Evolutionary conservation across 2,888 invertebrate species (phyloP).

Genomic region (Heliconius sara): DNA sequence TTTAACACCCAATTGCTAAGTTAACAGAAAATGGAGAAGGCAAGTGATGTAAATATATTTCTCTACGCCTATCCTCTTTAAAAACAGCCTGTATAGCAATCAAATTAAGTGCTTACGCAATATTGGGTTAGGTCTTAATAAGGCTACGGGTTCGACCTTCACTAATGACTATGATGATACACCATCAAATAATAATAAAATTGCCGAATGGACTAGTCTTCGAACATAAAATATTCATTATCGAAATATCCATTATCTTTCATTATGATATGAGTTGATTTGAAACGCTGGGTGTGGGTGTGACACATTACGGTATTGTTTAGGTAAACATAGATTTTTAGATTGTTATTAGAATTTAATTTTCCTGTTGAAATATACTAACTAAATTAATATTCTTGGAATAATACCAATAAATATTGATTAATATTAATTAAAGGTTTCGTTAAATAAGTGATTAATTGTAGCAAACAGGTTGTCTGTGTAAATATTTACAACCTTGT

Average conservation of each 20-base stretch:
- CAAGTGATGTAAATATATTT: not conserved
- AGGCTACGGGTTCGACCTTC: slow-evolving; percentile 26
- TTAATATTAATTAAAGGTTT: slow-evolving; percentile 24
- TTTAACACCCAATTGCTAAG: not conserved
- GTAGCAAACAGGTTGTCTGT: slow-evolving; percentile 6
- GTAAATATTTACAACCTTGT: not conserved
- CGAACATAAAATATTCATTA: slow-evolving; percentile 25
- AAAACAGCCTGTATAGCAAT: not conserved
- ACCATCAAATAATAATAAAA: slow-evolving; percentile 27
- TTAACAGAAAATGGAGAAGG: not conserved
- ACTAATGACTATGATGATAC: slow-evolving; percentile 17
- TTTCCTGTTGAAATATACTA: slow-evolving; percentile 40
- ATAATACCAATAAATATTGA: slow-evolving; percentile 15
- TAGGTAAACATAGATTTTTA: slow-evolving; percentile 37
- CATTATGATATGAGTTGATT: slow-evolving; percentile 31
- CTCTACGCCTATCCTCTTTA: not conserved
- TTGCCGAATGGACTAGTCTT: slow-evolving; percentile 20
- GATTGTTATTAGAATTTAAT: slow-evolving; percentile 37
- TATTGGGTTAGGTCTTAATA: slow-evolving; percentile 32
- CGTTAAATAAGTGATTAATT: slow-evolving; percentile 3
- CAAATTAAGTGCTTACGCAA: slow-evolving; percentile 21
- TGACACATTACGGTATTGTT: slow-evolving; percentile 38
- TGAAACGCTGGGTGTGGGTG: slow-evolving; percentile 35
- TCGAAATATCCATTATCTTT: slow-evolving; percentile 23
- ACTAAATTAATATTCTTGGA: slow-evolving; percentile 33